Base-by-base conservation (phyloP, 2,113 vertebrate species). In the Paradisaea rubra region DNA sequence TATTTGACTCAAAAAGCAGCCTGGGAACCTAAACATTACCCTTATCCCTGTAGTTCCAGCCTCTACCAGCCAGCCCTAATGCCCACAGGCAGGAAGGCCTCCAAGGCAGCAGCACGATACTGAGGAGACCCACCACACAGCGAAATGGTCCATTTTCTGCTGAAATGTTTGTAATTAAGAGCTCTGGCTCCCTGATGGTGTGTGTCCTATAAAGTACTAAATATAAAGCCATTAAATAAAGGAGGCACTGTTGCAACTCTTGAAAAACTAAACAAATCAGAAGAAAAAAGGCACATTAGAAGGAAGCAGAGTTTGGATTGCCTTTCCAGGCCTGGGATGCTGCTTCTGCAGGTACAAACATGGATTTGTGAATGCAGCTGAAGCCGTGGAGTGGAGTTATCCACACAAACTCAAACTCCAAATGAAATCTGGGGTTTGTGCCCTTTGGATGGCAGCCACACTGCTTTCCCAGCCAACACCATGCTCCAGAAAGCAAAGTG, bases 191-290 rank as follows among this genome's bases (percentile, higher is more conserved):
- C 56, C 41, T 42, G 61, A 11, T 65, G 72, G 44, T 37, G 13
- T 57, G 14, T 27, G 21, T 31, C 71, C 83, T 54, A 33, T 54
- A 42, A 88, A 61, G 30, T n/a, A n/a, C 54, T 79, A 57, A 56
- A 91, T 79, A 76, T 66, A 63, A 93, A 94, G 20, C 65, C 24
- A 17, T 68, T 71, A 52, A 79, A 81, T 63, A 79, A 89, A 59
- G 39, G 52, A 86, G 56, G 30, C 37, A 33, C 24, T 1, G 1
- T 60, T 6, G 1, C 49, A 4, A 2, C 41, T 72, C 83, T 45
- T 80, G 49, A 42, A 64, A 91, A 81, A 21, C 15, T 23, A 60
- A 89, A 39, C 35, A 83, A 66, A 59, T 7, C 15, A 39, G 14
- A 2, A 17, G 17, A 41, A 72, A 68, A 57, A 19, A 9, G 5